Conservation (phyloP, 2,888 invertebrate genomes). For the Orthosia gothica region DNA sequence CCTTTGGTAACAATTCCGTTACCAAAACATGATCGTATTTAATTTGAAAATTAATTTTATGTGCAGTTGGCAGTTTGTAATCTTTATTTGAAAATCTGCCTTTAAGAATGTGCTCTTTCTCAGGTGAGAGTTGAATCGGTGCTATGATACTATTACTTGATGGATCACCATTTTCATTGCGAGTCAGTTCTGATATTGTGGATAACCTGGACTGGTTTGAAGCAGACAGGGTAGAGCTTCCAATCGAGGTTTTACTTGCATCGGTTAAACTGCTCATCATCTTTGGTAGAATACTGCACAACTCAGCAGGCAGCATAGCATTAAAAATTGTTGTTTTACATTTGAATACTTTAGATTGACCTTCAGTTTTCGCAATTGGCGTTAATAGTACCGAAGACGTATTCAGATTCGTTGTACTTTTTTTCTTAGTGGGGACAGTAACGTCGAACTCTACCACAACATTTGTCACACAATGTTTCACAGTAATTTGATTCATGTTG, state of each 20-base stretch:
- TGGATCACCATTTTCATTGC: conserved; percentile 51
- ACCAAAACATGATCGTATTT: conserved; percentile 34
- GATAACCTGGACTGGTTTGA: conserved; percentile 70
- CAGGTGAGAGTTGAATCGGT: conserved; percentile 26
- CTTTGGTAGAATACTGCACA: conserved; percentile 84
- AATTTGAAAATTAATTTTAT: conserved; percentile 12
- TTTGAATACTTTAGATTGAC: conserved; percentile 79
- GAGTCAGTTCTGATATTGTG: conserved; percentile 71
- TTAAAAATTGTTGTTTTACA: conserved; percentile 82
- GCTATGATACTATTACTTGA: conserved; percentile 30
- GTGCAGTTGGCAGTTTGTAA: conserved; percentile 1
- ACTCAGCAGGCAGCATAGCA: conserved; percentile 83
- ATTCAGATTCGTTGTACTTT: conserved; percentile 57
- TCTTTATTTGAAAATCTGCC: conserved; percentile 64
- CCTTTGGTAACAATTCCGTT: conserved; percentile 49
- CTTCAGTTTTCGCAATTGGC: conserved; percentile 72
- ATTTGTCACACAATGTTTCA: conserved; percentile 83
- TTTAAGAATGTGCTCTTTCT: conserved; percentile 56
- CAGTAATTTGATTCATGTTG: conserved; percentile 78
- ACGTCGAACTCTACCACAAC: conserved; percentile 84
- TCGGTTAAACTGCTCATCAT: conserved; percentile 77
- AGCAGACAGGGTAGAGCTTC: conserved; percentile 41
- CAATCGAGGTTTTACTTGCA: conserved; percentile 46
- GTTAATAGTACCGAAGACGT: conserved; percentile 70
- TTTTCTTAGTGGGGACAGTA: conserved; percentile 68